Base-by-base conservation (phyloP, 1,140 invertebrate species). In the Spodoptera frugiperda region DNA sequence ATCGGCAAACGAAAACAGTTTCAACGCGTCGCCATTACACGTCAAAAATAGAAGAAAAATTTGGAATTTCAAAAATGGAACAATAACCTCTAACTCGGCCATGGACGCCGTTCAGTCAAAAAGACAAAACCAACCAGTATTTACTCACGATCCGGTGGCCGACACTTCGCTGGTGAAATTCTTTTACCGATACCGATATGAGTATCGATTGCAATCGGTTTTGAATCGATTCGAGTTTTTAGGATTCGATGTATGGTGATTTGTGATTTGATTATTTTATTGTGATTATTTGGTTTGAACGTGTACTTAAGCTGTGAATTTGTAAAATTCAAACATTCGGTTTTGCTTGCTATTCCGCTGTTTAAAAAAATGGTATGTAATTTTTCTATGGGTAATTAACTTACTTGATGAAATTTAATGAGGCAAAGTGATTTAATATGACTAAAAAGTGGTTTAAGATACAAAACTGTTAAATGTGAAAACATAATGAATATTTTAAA, bases 81-180 rank as follows among this genome's bases (percentile, higher is more conserved):
- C 89, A 89, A 88, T 87, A 89, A 88, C 87, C 87, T 88, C 89
- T 91, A 91, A 92, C 89, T 90, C 89, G 91, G 91, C 91, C 91
- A 92, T 85, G 89, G 89, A 84, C 91, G 86, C 82, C 79, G 75
- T 82, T 76, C 65, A n/a, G 78, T 63, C 73, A 92, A 92, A 91
- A 91, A 92, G 87, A 92, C 81, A 81, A 89, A 76, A 73, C 51
- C 63, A 67, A 67, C 74, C 80, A 79, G 79, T 83, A 83, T 83
- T 84, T 83, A 78, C 80, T 79, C 80, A 78, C 76, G 75, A 82
- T 82, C 82, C 70, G 71, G 57, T 65, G 59, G 39, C 73, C 79
- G 76, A 79, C 78, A 79, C 83, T 82, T 82, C 76, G 77, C 8
- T n/a, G 12, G 49, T 14, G 25, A 59, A 72, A 75, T 49, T 55